A percentile compares a stretch with the other conserved stretches of the same genome.
phyloP scores from a whole-genome alignment of 2,113 vertebrate species.

The Naja naja region DNA sequence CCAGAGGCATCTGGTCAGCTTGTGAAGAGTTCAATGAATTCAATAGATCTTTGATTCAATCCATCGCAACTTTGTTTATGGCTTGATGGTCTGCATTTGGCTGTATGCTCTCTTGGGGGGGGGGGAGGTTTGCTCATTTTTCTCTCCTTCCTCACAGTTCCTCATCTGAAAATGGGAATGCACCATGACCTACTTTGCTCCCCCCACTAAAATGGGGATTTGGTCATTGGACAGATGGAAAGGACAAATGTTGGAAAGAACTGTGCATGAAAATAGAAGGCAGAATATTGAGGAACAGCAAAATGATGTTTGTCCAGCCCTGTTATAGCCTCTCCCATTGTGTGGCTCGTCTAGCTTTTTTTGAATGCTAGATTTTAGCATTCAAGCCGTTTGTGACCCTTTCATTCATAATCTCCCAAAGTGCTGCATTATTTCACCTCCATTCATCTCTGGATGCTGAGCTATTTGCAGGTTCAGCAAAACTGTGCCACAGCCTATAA shows the following conservation, averaged over 20 bases:
- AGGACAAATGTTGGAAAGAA: not conserved
- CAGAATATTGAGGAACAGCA: not conserved
- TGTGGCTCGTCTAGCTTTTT: constrained; percentile 7
- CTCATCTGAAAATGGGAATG: not conserved
- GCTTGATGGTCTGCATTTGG: not conserved
- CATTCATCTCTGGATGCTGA: constrained; percentile 22
- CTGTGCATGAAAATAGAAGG: not conserved
- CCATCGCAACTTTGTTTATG: not conserved
- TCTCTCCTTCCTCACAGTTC: not conserved
- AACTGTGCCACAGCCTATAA: constrained; percentile 31
- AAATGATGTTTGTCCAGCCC: constrained; percentile 1
- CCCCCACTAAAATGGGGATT: not conserved
- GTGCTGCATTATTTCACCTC: constrained; percentile 33
- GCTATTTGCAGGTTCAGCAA: constrained; percentile 35
- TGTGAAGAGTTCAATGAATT: not conserved
- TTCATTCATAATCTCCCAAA: constrained; percentile 43
- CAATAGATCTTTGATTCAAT: not conserved
- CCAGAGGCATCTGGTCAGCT: not conserved
- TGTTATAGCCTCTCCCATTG: constrained; percentile 24
- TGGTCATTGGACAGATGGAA: not conserved
- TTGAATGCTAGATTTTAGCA: not conserved
- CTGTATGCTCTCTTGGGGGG: not conserved
- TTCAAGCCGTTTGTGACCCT: constrained; percentile 53
- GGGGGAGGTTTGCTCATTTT: not conserved
- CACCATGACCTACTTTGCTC: not conserved